Conservation (phyloP, 1,140 invertebrate genomes). For the Elymnias hypermnestra region DNA sequence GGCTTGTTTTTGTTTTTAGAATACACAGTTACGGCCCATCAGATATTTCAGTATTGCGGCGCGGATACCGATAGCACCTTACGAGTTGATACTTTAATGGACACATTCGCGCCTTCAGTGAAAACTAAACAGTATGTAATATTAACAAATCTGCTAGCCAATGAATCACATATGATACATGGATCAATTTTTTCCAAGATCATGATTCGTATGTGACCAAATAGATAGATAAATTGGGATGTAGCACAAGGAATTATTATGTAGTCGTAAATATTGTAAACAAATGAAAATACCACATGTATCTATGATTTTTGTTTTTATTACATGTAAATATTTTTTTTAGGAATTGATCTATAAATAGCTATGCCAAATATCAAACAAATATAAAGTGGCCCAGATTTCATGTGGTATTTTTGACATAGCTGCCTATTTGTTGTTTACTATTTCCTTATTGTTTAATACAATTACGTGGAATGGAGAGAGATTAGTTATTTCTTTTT, state of each 20-base stretch:
- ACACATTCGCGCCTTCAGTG: slow-evolving; percentile 60
- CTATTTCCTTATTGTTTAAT: too few species aligned
- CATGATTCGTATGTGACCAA: too few species aligned
- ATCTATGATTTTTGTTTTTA: too few species aligned
- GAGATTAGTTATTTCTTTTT: too few species aligned
- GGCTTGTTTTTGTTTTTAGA: slow-evolving; percentile 49
- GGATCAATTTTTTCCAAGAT: too few species aligned
- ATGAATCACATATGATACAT: too few species aligned
- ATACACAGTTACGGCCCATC: slow-evolving; percentile 54
- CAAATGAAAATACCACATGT: too few species aligned
- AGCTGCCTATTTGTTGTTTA: not conserved
- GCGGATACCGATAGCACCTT: slow-evolving; percentile 43
- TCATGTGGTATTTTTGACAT: not conserved
- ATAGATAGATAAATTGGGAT: too few species aligned
- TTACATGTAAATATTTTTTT: not conserved
- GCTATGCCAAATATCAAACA: not conserved
- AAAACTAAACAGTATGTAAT: slow-evolving; percentile 64
- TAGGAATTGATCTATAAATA: not conserved
- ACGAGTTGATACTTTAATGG: slow-evolving; percentile 56
- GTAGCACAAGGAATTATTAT: too few species aligned
- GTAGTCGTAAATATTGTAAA: too few species aligned
- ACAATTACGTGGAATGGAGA: too few species aligned
- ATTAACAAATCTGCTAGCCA: too few species aligned
- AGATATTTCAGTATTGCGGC: slow-evolving; percentile 64
- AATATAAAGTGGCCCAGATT: slow-evolving; percentile 5